These are phyloP conservation scores for Microcebus murinus DNA, from an alignment of 2,113 vertebrate genomes.

Conservation along the genomic window DNA sequence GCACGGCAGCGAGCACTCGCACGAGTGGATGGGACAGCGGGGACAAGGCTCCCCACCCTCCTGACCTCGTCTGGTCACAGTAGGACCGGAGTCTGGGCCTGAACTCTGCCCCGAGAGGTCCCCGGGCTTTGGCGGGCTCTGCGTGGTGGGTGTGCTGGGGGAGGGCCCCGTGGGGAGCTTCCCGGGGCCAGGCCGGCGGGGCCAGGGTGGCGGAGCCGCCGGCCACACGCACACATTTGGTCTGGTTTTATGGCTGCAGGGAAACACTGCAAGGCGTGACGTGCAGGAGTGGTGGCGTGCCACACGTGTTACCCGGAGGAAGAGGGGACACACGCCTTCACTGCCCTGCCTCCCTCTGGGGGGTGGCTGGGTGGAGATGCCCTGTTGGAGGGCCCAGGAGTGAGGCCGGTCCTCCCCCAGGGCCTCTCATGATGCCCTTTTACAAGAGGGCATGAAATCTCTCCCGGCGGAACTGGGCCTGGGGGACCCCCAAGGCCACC, in stretches of 20 bases:
- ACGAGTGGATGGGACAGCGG: neutral
- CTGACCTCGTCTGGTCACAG: neutral
- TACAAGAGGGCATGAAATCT: neutral
- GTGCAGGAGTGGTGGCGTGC: neutral
- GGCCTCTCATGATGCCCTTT: neutral
- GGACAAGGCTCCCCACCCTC: neutral
- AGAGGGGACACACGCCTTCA: neutral
- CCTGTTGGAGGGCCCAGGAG: neutral
- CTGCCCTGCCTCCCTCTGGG: neutral
- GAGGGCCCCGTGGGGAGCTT: neutral
- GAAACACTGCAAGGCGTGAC: no score
- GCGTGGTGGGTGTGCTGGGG: neutral
- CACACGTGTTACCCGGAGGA: fast-evolving
- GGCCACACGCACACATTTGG: constrained; percentile 65
- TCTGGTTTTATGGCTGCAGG: constrained; percentile 45
- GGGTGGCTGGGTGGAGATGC: no score
- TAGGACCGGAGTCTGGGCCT: neutral
- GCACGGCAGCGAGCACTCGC: no score
- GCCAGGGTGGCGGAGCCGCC: neutral
- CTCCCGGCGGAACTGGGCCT: neutral
- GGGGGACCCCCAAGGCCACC: neutral
- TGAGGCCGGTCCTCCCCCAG: neutral
- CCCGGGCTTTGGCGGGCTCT: neutral
- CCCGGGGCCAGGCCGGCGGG: neutral
- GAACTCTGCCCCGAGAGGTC: neutral